phyloP scores from a whole-genome alignment of 1,140 invertebrate species.

The Halictus rubicundus region DNA sequence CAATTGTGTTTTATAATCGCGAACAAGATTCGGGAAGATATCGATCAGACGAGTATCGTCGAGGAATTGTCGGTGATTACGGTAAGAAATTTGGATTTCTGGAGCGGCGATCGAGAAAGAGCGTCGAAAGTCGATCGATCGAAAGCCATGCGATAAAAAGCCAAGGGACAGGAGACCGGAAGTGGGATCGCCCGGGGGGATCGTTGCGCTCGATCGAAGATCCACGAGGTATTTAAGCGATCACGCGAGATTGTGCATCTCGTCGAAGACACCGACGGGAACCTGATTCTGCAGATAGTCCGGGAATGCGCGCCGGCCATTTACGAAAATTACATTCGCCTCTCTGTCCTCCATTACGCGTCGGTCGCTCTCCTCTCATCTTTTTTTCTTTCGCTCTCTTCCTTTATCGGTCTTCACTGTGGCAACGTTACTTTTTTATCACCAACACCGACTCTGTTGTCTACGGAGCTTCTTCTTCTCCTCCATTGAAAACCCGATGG shows the following conservation, averaged over 20 bases:
- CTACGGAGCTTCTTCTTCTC: not conserved
- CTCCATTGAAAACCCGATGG: conserved; percentile 37
- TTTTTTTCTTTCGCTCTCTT: not conserved
- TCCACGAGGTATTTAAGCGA: not conserved
- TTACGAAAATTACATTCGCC: conserved; percentile 35
- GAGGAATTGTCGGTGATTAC: not conserved
- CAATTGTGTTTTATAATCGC: too few relatives aligned
- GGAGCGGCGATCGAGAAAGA: too few relatives aligned
- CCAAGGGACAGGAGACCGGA: not conserved
- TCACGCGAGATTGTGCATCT: not conserved
- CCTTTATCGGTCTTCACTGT: not conserved
- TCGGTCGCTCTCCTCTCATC: too few relatives aligned
- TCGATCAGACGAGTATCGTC: too few relatives aligned
- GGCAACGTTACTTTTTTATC: conserved; percentile 13
- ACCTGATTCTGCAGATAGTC: conserved; percentile 19
- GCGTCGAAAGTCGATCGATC: not conserved
- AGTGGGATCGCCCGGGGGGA: not conserved
- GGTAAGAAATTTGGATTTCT: not conserved
- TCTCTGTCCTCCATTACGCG: not conserved
- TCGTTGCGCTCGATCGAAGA: not conserved
- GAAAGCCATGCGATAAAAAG: not conserved
- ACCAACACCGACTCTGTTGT: not conserved
- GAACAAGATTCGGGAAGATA: too few relatives aligned
- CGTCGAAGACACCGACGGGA: not conserved
- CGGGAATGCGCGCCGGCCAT: conserved; percentile 21